Base-by-base conservation (phyloP, 1,140 invertebrate genomes). In the Coptotermes formosanus region DNA sequence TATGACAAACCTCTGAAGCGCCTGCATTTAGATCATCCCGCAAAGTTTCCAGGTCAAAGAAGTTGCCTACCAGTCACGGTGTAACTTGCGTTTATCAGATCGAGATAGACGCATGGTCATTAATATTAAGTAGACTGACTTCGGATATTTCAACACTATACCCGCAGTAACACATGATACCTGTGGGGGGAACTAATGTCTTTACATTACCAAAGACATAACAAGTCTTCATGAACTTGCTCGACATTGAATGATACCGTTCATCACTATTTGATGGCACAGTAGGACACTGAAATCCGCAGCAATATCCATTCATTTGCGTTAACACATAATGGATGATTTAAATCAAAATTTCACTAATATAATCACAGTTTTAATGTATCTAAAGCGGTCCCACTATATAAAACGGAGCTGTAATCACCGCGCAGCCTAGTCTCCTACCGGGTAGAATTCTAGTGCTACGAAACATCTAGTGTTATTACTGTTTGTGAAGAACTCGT, bases 21-120 rank as follows among this genome's bases (percentile, higher is more conserved):
- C 64, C 64, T 75, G 64, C n/a, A 14, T 75, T 30, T 11, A n/a
- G 64, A 25, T 16, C 30, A 30, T 11, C 64, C 64, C 64, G 64
- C 64, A 75, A 75, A 75, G 64, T 75, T 75, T 75, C 64, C 64
- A 30, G 64, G 64, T 9, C 64, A 75, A 25, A 75, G 64, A 75
- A 75, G 64, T 75, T 75, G 64, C 64, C 64, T 75, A 30, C 64
- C 25, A 30, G 64, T 75, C 64, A 30, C n/a, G 64, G 64, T 2
- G 64, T 16, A 75, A 75, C 64, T 75, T 75, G 25, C 7, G 64
- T 75, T 75, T 75, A 30, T 64, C 59, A 64, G 59, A 64, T 64
- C 59, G 25, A 12, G 59, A 19, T 64, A 64, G 59, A 64, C 19
- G 59, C 59, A n/a, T 23, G 21, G 21, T 23, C 59, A 64, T 64